phyloP scores from a whole-genome alignment of 2,888 invertebrate genomes.

The Drosophila kuntzei region DNA sequence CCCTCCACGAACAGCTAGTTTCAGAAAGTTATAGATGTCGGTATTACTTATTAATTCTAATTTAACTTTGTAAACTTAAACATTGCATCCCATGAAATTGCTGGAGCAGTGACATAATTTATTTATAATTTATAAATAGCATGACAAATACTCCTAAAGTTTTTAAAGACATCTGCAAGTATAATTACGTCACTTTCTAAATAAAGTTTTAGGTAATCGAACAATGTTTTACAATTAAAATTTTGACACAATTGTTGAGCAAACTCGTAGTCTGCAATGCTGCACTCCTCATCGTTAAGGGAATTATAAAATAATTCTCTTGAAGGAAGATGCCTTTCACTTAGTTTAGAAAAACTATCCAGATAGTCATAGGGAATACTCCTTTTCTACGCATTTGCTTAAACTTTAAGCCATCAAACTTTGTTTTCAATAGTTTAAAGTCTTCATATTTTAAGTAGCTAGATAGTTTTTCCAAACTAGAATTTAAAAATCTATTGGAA shows the following conservation, averaged over 20 bases:
- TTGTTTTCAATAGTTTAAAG: neutral
- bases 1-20: neutral
- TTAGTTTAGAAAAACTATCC: neutral
- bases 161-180: neutral
- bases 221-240: neutral
- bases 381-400: neutral
- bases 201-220: neutral
- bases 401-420: neutral
- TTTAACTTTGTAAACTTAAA: neutral
- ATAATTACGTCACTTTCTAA: neutral
- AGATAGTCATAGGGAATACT: neutral
- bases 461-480: neutral
- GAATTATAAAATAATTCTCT: too few species aligned
- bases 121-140: neutral
- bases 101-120: neutral
- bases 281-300: too few species aligned
- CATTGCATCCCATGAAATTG: neutral
- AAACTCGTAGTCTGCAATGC: neutral
- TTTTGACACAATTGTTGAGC: neutral
- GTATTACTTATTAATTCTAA: neutral
- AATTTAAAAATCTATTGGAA: neutral
- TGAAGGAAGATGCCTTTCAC: too few species aligned
- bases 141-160: neutral
- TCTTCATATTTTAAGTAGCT: neutral
- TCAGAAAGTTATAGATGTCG: neutral